phyloP scores from a whole-genome alignment of 2,113 vertebrate genomes.

The Octodon degus region DNA sequence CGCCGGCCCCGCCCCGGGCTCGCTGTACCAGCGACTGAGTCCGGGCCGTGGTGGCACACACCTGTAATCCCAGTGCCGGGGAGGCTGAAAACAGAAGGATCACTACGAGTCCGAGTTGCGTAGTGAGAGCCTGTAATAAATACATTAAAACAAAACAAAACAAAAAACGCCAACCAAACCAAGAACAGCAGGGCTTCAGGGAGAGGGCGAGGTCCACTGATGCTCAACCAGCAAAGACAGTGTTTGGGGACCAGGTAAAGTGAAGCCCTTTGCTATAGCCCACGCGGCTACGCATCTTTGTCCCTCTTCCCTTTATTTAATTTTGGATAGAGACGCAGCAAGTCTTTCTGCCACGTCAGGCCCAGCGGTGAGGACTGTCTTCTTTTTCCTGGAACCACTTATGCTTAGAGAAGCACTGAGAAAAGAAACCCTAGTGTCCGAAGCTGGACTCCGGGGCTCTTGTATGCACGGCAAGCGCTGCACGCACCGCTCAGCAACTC shows the following conservation, averaged over 20 bases:
- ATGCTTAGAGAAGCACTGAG: background rate
- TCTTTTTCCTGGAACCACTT: background rate
- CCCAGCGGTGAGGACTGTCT: background rate
- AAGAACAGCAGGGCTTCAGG: background rate
- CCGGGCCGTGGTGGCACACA: too few species aligned
- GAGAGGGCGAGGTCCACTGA: background rate
- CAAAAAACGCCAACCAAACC: too few species aligned
- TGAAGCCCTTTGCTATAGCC: background rate
- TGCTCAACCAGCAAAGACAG: background rate
- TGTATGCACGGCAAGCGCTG: too few species aligned
- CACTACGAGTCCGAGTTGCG: too few species aligned
- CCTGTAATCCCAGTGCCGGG: too few species aligned
- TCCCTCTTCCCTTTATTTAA: background rate
- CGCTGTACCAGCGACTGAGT: too few species aligned
- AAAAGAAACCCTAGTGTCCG: background rate
- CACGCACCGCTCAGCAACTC: rapidly evolving
- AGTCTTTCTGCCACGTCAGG: background rate
- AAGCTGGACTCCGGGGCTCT: too few species aligned
- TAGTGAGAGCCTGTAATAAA: too few species aligned
- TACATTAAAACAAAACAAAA: too few species aligned
- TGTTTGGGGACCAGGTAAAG: background rate
- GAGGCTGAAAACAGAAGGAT: too few species aligned
- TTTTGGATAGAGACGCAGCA: background rate
- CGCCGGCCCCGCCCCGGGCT: too few species aligned
- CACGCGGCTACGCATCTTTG: too few species aligned